These are phyloP conservation scores for Epicampocera succincta DNA, from an alignment of 2,888 invertebrate species.

Conservation along the genomic window DNA sequence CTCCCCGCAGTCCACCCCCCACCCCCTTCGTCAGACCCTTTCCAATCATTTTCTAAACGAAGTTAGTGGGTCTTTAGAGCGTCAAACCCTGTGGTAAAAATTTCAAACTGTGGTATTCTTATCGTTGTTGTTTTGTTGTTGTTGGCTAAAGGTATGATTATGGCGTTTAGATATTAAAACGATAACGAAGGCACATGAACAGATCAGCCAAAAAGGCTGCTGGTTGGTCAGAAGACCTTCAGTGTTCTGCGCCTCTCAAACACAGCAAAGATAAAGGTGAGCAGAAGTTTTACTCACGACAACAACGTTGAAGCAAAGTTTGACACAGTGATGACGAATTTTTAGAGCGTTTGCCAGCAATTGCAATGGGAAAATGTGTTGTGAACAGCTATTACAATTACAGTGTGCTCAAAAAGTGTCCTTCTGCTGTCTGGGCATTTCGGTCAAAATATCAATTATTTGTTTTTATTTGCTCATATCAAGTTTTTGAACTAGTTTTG, in stretches of 20 bases:
- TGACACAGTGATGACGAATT: conserved; percentile 31
- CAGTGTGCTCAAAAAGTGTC: no score
- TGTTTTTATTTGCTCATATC: no score
- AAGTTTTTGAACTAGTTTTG: no score
- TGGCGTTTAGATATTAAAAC: conserved; percentile 60
- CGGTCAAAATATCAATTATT: no score
- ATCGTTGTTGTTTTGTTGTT: not conserved
- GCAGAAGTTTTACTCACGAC: conserved; percentile 21
- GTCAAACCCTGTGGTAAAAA: conserved; percentile 16
- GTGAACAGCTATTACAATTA: no score
- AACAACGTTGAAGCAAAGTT: conserved; percentile 16
- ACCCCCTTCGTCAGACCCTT: not conserved
- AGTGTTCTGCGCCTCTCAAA: no score
- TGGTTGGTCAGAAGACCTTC: conserved; percentile 39
- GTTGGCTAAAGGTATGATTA: conserved; percentile 38
- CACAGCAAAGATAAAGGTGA: no score
- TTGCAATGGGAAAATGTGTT: no score
- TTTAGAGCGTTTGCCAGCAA: not conserved
- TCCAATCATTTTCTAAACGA: not conserved
- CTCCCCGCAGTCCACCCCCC: not conserved
- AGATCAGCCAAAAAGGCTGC: conserved; percentile 23
- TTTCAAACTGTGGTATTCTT: conserved; percentile 12
- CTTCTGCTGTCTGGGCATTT: no score
- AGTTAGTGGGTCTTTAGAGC: conserved; percentile 15
- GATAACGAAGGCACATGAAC: conserved; percentile 34